phyloP scores from a whole-genome alignment of 2,113 vertebrate species.

The Meleagris gallopavo region DNA sequence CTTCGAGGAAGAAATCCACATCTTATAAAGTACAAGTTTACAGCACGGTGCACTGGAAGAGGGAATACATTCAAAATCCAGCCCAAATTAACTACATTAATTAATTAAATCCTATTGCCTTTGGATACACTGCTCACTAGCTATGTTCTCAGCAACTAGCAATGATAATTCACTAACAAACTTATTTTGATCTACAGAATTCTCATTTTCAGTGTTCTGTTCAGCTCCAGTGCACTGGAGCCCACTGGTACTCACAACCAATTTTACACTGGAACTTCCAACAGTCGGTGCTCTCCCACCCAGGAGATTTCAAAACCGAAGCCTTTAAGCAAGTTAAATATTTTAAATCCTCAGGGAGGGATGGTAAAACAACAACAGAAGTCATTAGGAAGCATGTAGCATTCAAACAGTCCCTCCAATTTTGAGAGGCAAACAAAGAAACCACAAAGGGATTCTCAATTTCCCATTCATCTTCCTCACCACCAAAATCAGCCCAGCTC shows the following conservation, averaged over 20 bases:
- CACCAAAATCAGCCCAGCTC: background rate
- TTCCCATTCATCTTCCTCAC: background rate
- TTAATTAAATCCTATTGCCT: background rate
- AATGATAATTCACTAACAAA: background rate
- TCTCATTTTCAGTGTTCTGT: background rate
- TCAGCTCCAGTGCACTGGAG: background rate
- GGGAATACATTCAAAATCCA: background rate
- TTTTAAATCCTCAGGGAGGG: background rate
- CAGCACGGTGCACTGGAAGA: background rate
- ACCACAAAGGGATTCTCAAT: constrained; percentile 19
- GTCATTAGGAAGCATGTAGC: background rate
- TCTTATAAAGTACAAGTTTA: background rate
- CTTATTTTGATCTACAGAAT: background rate
- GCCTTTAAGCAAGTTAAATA: constrained; percentile 11
- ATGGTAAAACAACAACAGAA: background rate
- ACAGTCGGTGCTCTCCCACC: background rate
- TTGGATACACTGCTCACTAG: background rate
- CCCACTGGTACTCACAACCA: background rate
- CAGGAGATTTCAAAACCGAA: background rate
- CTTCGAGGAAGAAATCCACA: background rate
- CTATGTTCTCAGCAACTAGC: background rate
- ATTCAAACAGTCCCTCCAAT: background rate
- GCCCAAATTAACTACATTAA: background rate
- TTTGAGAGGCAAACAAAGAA: background rate
- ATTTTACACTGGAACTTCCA: constrained; percentile 45